phyloP scores from a whole-genome alignment of 2,797 vertebrate genomes.

The Silurus lanzhouensis region DNA sequence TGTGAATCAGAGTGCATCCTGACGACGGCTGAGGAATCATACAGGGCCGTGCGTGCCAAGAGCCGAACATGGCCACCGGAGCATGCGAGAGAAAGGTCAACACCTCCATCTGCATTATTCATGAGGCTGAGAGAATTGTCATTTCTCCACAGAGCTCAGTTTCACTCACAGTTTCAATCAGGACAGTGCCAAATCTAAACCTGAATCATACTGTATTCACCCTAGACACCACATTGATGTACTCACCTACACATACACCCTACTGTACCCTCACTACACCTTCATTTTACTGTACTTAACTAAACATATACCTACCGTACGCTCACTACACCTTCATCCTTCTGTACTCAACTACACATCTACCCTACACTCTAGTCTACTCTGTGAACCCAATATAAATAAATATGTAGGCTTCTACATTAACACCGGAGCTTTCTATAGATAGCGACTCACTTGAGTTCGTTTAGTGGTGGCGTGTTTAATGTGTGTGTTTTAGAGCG shows the following conservation, averaged over 20 bases:
- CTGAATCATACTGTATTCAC: neutral
- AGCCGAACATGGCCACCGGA: conserved; percentile 59
- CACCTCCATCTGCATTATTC: conserved; percentile 71
- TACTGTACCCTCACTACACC: too few species aligned
- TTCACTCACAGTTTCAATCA: neutral
- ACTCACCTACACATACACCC: neutral
- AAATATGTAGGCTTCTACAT: neutral
- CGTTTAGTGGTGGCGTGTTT: conserved; percentile 73
- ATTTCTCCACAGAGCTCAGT: conserved; percentile 37
- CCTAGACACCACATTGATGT: conserved; percentile 8
- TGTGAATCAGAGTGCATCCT: conserved; percentile 36
- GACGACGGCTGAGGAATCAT: conserved; percentile 61
- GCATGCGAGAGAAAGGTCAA: conserved; percentile 72
- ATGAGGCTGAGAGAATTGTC: conserved; percentile 57
- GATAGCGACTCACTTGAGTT: neutral
- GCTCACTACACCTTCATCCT: neutral
- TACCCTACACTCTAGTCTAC: neutral
- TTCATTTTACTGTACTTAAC: neutral
- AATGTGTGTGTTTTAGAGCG: conserved; percentile 61
- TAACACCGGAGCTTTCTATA: neutral
- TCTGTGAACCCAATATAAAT: neutral
- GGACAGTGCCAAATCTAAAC: neutral
- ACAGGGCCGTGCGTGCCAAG: conserved; percentile 62
- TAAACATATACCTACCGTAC: neutral
- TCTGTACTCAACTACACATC: neutral